A percentile compares a stretch with the other conserved stretches of the same genome.
Evolutionary conservation across 2,113 vertebrate species (phyloP).

Genomic region (Ptilonorhynchus violaceus): DNA sequence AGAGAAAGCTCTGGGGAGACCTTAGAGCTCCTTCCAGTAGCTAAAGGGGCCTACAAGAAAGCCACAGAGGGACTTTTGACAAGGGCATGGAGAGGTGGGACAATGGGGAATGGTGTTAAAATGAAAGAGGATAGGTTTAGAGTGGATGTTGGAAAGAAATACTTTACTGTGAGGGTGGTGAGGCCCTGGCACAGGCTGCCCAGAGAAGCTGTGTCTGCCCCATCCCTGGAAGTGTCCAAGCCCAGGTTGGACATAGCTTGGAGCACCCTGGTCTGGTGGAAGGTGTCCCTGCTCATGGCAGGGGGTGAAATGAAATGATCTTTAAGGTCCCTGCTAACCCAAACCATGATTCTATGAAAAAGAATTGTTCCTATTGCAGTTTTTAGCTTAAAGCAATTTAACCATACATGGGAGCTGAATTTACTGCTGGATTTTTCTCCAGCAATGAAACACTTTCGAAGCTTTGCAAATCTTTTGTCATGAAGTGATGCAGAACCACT

Average conservation of each 20-base stretch:
- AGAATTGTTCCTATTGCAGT: not conserved
- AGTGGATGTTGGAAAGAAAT: not conserved
- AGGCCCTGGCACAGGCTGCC: not conserved
- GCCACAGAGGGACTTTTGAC: too few relatives aligned
- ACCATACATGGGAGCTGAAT: not conserved
- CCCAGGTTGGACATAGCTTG: rapidly evolving
- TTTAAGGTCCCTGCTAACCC: not conserved
- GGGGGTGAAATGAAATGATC: not conserved
- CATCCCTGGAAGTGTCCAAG: not conserved
- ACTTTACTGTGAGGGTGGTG: not conserved
- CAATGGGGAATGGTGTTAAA: not conserved
- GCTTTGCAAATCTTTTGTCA: slow-evolving; percentile 7
- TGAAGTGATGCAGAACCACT: slow-evolving; percentile 10
- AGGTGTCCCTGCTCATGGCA: not conserved
- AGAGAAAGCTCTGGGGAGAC: not conserved
- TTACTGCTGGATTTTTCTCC: not conserved
- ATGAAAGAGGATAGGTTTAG: not conserved
- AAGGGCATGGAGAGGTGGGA: not conserved
- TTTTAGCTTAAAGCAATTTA: not conserved
- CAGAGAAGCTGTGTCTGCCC: not conserved
- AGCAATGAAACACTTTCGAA: not conserved
- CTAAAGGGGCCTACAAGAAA: not conserved
- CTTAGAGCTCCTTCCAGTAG: not conserved
- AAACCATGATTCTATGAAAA: not conserved
- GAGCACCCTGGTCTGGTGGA: rapidly evolving